Conservation (phyloP, 1,140 invertebrate species). For the Drosophila bocki region DNA sequence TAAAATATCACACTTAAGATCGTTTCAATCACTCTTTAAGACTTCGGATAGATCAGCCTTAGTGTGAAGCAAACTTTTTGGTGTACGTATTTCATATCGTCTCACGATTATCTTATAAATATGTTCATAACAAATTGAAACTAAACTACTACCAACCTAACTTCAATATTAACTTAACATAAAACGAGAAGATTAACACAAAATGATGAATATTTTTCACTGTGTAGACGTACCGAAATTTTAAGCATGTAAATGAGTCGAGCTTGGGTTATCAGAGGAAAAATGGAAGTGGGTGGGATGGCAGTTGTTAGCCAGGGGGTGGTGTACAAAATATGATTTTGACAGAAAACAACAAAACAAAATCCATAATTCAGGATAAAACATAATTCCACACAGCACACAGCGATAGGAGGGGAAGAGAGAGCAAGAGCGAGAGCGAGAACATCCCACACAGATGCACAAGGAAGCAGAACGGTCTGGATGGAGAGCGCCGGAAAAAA, state of each 20-base stretch:
- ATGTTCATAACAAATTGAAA: no score
- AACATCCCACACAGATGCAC: constrained; percentile 67
- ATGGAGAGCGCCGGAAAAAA: constrained; percentile 56
- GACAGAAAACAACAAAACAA: constrained; percentile 85
- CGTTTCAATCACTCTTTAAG: background rate
- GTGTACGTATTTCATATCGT: no score
- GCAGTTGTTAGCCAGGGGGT: constrained; percentile 21
- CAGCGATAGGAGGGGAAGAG: constrained; percentile 14
- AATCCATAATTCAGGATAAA: constrained; percentile 85
- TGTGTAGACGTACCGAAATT: constrained; percentile 55
- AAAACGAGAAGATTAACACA: background rate
- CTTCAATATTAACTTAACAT: background rate
- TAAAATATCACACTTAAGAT: background rate
- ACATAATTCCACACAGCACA: constrained; percentile 80
- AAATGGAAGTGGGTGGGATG: constrained; percentile 7
- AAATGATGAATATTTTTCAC: background rate
- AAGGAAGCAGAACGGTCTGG: constrained; percentile 63
- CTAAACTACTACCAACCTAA: background rate
- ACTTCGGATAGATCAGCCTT: no score
- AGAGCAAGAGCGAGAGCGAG: background rate
- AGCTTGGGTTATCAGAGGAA: constrained; percentile 42
- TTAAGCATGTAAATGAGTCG: constrained; percentile 78
- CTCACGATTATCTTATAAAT: no score
- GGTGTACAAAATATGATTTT: constrained; percentile 82
- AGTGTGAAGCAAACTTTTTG: no score